Conservation (phyloP, 2,113 vertebrate genomes). For the western clawed frog (Xenopus tropicalis) region DNA sequence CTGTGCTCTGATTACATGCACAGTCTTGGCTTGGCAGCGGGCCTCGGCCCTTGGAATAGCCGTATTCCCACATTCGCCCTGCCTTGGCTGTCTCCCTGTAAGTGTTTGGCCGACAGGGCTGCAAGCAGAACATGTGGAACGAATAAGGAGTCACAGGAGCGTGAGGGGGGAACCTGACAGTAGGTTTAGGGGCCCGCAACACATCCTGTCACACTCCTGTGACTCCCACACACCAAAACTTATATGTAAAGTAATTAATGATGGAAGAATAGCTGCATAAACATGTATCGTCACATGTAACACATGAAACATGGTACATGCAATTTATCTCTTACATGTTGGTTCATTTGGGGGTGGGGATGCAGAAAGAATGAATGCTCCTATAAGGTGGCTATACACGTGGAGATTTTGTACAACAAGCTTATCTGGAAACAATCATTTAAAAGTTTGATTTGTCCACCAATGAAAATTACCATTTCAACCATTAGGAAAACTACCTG, state of each 20-base stretch:
- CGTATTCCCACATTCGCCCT: constrained; percentile 29
- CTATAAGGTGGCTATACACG: too few relatives aligned
- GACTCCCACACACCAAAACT: constrained; percentile 11
- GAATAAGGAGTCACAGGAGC: constrained; percentile 40
- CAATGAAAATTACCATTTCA: too few relatives aligned
- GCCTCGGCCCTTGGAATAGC: constrained; percentile 33
- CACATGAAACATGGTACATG: too few relatives aligned
- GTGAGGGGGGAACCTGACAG: constrained; percentile 37
- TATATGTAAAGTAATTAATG: background rate
- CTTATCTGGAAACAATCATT: too few relatives aligned
- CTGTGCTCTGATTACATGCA: constrained; percentile 19
- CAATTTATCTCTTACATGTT: too few relatives aligned
- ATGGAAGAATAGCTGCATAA: background rate
- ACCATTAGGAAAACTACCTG: too few relatives aligned
- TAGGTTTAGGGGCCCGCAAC: constrained; percentile 21
- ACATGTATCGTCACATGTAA: too few relatives aligned
- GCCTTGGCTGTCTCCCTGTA: constrained; percentile 19
- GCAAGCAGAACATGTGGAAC: constrained; percentile 37
- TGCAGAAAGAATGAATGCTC: too few relatives aligned
- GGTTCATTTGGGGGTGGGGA: too few relatives aligned
- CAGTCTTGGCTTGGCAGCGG: constrained; percentile 18
- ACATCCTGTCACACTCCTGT: constrained; percentile 29
- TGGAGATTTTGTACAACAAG: too few relatives aligned
- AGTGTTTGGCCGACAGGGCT: constrained; percentile 20
- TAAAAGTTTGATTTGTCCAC: too few relatives aligned